Conservation (phyloP, 1,140 invertebrate genomes). For the Stenopsyche tienmushanensis region DNA sequence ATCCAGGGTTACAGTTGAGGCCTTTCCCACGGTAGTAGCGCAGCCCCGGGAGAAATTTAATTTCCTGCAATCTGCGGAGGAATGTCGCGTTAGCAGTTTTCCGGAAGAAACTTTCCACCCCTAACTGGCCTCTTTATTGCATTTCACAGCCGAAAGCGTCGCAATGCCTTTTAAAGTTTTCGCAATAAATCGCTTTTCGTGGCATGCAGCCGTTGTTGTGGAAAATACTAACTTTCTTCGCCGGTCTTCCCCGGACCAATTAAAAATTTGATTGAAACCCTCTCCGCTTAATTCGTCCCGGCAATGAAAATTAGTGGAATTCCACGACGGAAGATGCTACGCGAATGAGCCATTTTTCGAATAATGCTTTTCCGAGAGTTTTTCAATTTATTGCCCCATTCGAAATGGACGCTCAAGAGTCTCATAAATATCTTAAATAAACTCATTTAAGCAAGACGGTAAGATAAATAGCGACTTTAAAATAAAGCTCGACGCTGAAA, state of each 20-base stretch:
- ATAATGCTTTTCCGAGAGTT: no score
- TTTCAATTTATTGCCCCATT: no score
- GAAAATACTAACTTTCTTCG: background rate
- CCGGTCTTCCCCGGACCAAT: background rate
- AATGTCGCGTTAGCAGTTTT: slow-evolving; percentile 30
- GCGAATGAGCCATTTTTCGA: no score
- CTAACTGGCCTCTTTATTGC: slow-evolving; percentile 31
- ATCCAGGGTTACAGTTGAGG: background rate
- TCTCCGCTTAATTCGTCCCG: background rate
- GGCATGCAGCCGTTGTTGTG: background rate
- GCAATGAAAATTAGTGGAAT: background rate
- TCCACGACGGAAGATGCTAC: no score
- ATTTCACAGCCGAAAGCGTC: slow-evolving; percentile 28
- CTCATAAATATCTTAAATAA: no score
- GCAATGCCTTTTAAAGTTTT: background rate
- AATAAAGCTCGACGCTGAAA: no score
- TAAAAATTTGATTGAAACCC: background rate
- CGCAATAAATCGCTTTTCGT: background rate
- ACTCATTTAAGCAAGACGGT: no score
- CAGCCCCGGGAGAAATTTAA: slow-evolving; percentile 11
- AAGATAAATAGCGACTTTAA: no score
- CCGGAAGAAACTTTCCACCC: slow-evolving; percentile 17
- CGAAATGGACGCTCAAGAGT: no score
- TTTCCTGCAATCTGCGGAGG: slow-evolving; percentile 28
- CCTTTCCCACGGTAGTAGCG: background rate